Evolutionary conservation across 2,113 vertebrate genomes (phyloP), one percentile per base, ranked within the genome.

Genomic region (Sander lucioperca): DNA sequence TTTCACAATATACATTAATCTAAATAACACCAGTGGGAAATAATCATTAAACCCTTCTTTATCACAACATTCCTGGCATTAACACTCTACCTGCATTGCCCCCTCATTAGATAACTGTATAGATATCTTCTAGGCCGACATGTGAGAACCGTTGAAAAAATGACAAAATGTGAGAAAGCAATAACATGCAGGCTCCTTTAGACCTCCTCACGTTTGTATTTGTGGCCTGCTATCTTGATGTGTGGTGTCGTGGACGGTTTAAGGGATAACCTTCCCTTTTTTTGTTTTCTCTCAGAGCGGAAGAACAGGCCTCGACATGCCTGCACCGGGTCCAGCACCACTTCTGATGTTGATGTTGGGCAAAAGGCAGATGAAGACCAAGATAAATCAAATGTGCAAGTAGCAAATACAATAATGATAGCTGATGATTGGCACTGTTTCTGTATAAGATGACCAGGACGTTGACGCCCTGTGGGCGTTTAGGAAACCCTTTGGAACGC

Each of bases 301-400:
- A 43, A 11, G 30, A 66, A 81, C 89, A 82, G 54, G 89, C 62
- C 53, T 39, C 19, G 1, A 81, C 90, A 84, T 12, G 83, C 86
- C 63, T 1, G 10, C 16, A 18, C 39, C 18, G 70, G 51, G 62
- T 54, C 21, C n/a, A 43, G 43, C 3, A 21, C 1, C 30, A 3
- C 30, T 33, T 33, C 45, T 36, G 57, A 21, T 72, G 62, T 57
- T 65, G 3, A 56, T 39, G 50, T 1, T 64, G 48, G 16, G 82
- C 70, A 58, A 12, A 70, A 7, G 16, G 1, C 12, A 3, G 77
- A 86, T 87, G 1, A 11, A 72, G 36, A 61, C 6, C 19, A 0
- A 80, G 83, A 87, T 79, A 47, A 70, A 53, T 0, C 0, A 18
- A 9, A 6, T 6, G 33, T 25, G 4, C 8, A 15, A 33, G 21